Evolutionary conservation across 1,140 invertebrate species (phyloP), one percentile per base, ranked within the genome.

Genomic region (Temnothorax nylanderi): DNA sequence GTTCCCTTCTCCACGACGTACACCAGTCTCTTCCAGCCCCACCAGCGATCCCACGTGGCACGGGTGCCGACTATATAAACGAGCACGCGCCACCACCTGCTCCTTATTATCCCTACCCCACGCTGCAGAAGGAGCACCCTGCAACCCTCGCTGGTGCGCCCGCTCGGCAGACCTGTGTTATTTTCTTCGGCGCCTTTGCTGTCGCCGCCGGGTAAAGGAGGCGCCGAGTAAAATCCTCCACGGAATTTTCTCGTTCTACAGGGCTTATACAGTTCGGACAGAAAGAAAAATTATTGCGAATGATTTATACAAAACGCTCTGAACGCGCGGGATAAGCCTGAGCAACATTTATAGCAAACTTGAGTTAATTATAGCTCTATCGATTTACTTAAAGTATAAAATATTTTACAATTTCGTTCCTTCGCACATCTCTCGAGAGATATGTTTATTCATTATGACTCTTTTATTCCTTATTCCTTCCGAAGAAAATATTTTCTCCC

Each of bases 21-120:
- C 26, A 72, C 26, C 62, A 34, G 60, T 75, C 71, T 74, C 64
- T 82, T 87, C 71, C 85, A 47, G 72, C 75, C 71, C 81, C 64
- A 58, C 82, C 82, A 77, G 13, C 41, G 51, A 62, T 84, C 75
- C 85, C 91, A 90, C 92, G 92, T 91, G 90, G 87, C 89, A 89
- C 56, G 90, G 80, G 51, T 85, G 78, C 84, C 89, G 90, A 82
- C 64, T 90, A 62, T 89, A 91, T 85, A 87, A 91, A 91, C 90
- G 90, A 91, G 90, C 90, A 91, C 90, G 90, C 90, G 90, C 90
- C 90, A 91, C 90, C 90, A 91, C 90, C 90, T 91, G 90, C 90
- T 91, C 86, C 89, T 91, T 91, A 91, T 91, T 91, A 91, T 91
- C 89, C 90, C 90, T 90, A 91, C 89, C 71, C 64, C 18, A 8